phyloP scores from a whole-genome alignment of 2,797 vertebrate genomes.

The Eulemur mongoz region DNA sequence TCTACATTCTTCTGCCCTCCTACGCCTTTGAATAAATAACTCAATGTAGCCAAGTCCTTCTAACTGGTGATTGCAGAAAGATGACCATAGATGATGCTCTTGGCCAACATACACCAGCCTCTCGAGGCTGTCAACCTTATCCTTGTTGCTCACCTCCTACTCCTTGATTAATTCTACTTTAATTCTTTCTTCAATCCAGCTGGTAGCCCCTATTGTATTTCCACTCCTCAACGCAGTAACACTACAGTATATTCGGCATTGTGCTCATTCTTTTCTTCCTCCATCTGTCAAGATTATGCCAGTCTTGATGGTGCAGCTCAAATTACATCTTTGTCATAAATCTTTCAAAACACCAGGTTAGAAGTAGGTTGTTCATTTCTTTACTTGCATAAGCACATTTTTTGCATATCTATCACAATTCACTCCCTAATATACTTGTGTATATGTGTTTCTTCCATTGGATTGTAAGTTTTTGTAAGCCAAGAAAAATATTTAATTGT shows the following conservation, averaged over 20 bases:
- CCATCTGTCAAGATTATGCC: background rate
- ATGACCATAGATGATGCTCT: background rate
- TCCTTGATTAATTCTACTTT: background rate
- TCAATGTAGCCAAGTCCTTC: background rate
- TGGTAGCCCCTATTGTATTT: background rate
- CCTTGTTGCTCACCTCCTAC: accelerated
- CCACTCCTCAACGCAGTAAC: too few relatives aligned
- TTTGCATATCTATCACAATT: background rate
- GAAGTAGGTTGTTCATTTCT: background rate
- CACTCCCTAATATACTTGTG: background rate
- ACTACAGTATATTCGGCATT: background rate
- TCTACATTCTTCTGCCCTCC: background rate
- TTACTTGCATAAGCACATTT: background rate
- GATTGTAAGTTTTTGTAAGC: background rate
- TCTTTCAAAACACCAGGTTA: background rate
- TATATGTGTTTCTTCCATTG: background rate
- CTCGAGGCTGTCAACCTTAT: background rate
- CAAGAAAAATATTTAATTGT: background rate
- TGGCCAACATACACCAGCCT: background rate
- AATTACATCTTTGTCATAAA: background rate
- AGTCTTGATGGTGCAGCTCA: background rate
- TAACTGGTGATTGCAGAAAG: background rate
- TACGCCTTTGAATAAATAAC: background rate
- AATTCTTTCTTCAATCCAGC: background rate
- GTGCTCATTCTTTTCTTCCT: background rate